A percentile compares a stretch with the other conserved stretches of the same genome.
Evolutionary conservation across 1,140 invertebrate genomes (phyloP).

Genomic region (Laupala kohalensis): DNA sequence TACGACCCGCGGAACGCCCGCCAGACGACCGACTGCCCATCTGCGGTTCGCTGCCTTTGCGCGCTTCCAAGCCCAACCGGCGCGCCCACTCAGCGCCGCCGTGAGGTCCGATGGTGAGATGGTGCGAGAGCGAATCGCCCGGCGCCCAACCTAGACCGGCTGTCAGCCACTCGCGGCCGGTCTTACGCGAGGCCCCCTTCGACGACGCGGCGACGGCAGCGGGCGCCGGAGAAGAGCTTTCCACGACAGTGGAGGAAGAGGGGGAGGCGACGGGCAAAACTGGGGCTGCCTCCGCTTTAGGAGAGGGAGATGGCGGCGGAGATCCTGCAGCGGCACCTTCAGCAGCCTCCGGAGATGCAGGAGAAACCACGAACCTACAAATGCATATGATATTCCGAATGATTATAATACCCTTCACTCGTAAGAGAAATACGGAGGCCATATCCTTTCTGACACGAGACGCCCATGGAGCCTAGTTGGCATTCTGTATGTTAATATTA

Average conservation of each 20-base stretch:
- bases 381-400: too few species aligned
- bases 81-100: slow-evolving; percentile 32
- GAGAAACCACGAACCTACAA: slow-evolving; percentile 20
- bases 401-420: too few species aligned
- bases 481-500: too few species aligned
- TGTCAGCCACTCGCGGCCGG: slow-evolving; percentile 17
- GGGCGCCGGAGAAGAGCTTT: not conserved
- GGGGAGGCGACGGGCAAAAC: not conserved
- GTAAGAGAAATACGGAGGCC: too few species aligned
- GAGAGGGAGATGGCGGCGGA: not conserved
- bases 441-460: too few species aligned
- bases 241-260: not conserved
- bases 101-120: slow-evolving; percentile 45
- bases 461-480: too few species aligned
- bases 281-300: too few species aligned
- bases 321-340: not conserved
- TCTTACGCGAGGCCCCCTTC: not conserved
- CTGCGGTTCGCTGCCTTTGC: slow-evolving; percentile 36
- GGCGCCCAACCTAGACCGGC: too few species aligned
- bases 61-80: slow-evolving; percentile 17
- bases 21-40: slow-evolving; percentile 30
- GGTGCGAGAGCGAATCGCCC: slow-evolving; percentile 27
- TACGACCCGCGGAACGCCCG: slow-evolving; percentile 40
- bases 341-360: slow-evolving; percentile 7
- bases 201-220: not conserved